Evolutionary conservation across 2,113 vertebrate genomes (phyloP).

Genomic region (Theristicus caerulescens): DNA sequence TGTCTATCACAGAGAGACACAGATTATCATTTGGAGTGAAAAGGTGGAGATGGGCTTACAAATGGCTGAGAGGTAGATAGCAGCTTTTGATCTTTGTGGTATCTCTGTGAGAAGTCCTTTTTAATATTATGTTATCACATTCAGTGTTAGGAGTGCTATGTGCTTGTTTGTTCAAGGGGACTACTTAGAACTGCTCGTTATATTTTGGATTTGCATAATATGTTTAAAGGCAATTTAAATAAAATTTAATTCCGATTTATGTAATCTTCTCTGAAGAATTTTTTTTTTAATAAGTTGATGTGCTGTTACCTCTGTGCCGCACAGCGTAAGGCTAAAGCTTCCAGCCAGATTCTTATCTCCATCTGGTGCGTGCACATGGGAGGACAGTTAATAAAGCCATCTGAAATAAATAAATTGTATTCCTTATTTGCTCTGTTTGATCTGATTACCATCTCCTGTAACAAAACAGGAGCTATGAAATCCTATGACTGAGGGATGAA

Average conservation of each 20-base stretch:
- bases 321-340: not conserved
- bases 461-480: not conserved
- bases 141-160: not conserved
- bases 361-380: not conserved
- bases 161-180: not conserved
- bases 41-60: not conserved
- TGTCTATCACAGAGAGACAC: not conserved
- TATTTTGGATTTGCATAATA: conserved; percentile 12
- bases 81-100: not conserved
- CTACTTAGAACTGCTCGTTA: not conserved
- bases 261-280: not conserved
- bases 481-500: not conserved
- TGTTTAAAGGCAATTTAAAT: conserved; percentile 37
- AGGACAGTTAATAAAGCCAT: conserved; percentile 18
- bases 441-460: not conserved
- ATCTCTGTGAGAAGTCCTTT: not conserved
- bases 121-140: not conserved
- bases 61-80: not conserved
- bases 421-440: not conserved
- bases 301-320: not conserved
- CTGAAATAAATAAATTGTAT: conserved; percentile 46
- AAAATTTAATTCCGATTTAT: conserved; percentile 32
- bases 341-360: conserved; percentile 37
- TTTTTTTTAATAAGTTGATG: not conserved
- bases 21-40: not conserved